A percentile compares a stretch with the other conserved stretches of the same genome.
Conservation (phyloP, 2,113 vertebrate genomes). For the Sorex fumeus region DNA sequence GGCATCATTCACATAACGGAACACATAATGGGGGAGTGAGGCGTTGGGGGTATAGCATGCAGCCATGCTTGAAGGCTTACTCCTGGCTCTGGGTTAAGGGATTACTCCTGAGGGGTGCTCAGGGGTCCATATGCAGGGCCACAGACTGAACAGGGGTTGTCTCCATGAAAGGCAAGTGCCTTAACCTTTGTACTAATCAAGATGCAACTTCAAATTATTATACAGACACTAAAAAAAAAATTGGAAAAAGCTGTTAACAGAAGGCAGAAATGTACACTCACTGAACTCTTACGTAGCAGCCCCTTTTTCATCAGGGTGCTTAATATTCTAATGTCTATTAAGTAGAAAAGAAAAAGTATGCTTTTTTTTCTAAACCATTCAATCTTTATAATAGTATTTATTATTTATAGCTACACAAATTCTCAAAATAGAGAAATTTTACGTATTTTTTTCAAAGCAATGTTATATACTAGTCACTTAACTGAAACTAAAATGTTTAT, state of each 20-base stretch:
- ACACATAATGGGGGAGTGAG: no score
- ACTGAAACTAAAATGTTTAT: conserved; percentile 7
- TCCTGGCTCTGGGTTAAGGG: not conserved
- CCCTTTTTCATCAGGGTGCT: not conserved
- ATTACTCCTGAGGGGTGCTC: no score
- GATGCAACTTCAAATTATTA: conserved; percentile 37
- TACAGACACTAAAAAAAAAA: not conserved
- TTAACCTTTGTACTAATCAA: not conserved
- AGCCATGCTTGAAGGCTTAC: not conserved
- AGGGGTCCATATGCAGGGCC: no score
- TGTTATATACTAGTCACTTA: conserved; percentile 43
- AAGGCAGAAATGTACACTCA: not conserved
- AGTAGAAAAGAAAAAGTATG: not conserved
- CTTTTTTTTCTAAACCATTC: not conserved
- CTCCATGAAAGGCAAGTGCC: no score
- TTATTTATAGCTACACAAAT: conserved; percentile 15
- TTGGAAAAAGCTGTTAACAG: not conserved
- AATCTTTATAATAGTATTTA: conserved; percentile 30
- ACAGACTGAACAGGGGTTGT: no score
- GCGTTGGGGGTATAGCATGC: no score
- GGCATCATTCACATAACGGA: not conserved
- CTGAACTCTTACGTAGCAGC: not conserved
- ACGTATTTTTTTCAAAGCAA: conserved; percentile 31
- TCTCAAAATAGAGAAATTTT: conserved; percentile 25
- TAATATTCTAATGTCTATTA: conserved; percentile 34